Base-by-base conservation (phyloP, 2,888 invertebrate genomes). In the Myopa tessellatipennis region DNA sequence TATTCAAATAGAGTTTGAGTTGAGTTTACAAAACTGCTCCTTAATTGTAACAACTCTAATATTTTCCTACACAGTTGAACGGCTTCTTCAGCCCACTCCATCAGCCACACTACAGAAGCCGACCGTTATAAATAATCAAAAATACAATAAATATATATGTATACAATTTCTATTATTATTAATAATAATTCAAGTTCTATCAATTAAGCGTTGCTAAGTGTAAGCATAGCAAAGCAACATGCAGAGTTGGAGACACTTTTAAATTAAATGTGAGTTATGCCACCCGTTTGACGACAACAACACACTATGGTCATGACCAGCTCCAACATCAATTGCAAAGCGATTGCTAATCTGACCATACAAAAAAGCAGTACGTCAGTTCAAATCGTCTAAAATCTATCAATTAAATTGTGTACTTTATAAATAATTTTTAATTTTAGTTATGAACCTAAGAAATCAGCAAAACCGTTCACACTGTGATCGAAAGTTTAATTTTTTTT, bases 71-170 rank as follows among this genome's bases (percentile, higher is more conserved):
- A 58, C 14, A 58, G n/a, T 14, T n/a, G 6, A 14, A 58, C 16
- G n/a, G 5, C 5, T 58, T 58, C 16, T n/a, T 10, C 16, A 58
- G 3, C 12, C n/a, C 14, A 5, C 3, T 4, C 45, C 45, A 10
- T 45, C 45, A 45, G 45, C 45, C 45, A 10, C 45, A 45, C 45
- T 10, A 10, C 74, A 65, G 65, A 74, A 74, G 65, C 74, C 65
- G 74, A 74, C 74, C 74, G 52, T 74, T 74, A 74, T 34, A 74
- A 74, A 74, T 65, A 74, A 74, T 74, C 74, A 74, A 74, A 65
- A 60, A 52, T n/a, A 55, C 5, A 36, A 40, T 61, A 50, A 72
- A 55, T 36, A 67, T 36, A 67, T 61, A 34, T 69, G 45, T n/a
- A 61, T 69, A 52, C 12, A 73, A 74, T 2, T 58, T 16, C 14